Evolutionary conservation across 2,797 vertebrate species (phyloP).

Genomic region (Lacerta agilis): DNA sequence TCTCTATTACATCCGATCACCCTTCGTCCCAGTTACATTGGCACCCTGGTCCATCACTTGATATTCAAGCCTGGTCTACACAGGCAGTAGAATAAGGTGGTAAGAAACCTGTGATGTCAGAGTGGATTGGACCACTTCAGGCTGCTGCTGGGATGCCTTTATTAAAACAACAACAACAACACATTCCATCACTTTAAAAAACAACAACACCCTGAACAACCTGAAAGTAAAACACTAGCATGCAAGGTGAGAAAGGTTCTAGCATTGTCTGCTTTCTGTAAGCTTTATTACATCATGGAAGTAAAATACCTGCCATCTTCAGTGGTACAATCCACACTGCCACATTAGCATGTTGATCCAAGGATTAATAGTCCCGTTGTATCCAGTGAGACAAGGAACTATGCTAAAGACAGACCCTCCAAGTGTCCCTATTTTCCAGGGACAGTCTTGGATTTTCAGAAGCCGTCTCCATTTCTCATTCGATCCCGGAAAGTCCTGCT

Average conservation of each 20-base stretch:
- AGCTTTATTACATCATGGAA: not conserved
- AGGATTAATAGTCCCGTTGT: too few species aligned
- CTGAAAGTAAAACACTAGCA: not conserved
- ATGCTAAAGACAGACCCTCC: too few species aligned
- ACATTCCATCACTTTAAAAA: not conserved
- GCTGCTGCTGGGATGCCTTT: too few species aligned
- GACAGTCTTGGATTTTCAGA: too few species aligned
- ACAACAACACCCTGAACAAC: not conserved
- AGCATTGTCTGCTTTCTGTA: not conserved
- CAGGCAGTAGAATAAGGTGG: not conserved
- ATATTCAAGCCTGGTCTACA: not conserved
- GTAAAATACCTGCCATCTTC: not conserved
- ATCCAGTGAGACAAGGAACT: too few species aligned
- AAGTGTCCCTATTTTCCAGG: too few species aligned
- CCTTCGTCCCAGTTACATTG: conserved; percentile 1
- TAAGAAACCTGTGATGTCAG: not conserved
- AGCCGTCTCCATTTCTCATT: too few species aligned
- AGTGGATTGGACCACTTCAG: not conserved
- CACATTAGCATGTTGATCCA: not conserved
- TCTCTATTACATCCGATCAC: not conserved
- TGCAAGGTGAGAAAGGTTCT: not conserved
- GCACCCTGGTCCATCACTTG: not conserved
- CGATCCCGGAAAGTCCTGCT: too few species aligned
- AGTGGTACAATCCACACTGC: not conserved
- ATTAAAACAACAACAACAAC: not conserved